Conservation (phyloP, 2,888 invertebrate species). For the Onthophagus sagittarius region DNA sequence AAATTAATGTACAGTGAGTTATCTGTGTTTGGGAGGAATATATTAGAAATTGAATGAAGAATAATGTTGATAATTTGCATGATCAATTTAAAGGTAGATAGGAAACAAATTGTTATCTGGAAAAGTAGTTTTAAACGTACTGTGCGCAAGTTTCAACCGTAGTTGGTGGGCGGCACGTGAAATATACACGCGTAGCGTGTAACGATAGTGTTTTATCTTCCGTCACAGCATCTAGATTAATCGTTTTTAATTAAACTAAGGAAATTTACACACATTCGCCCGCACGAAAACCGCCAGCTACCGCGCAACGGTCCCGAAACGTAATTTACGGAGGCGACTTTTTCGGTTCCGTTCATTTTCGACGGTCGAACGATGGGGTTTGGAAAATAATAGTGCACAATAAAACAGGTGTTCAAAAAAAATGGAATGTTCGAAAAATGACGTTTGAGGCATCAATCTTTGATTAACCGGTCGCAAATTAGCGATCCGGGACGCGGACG, state of each 20-base stretch:
- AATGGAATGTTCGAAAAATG: background rate
- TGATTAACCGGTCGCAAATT: constrained; percentile 10
- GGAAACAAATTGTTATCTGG: background rate
- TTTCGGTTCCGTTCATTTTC: background rate
- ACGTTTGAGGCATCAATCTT: background rate
- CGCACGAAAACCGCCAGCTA: background rate
- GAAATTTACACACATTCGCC: constrained; percentile 17
- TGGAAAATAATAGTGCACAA: background rate
- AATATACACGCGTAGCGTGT: background rate
- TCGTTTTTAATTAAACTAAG: constrained; percentile 21
- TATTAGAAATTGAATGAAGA: background rate
- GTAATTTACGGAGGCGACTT: constrained; percentile 5
- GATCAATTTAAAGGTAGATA: background rate
- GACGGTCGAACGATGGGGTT: constrained; percentile 1
- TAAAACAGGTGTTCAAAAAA: background rate
- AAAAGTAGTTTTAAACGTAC: background rate
- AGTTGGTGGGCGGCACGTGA: background rate
- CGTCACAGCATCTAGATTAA: constrained; percentile 18
- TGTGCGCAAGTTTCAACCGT: background rate
- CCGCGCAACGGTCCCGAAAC: background rate
- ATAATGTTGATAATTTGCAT: background rate
- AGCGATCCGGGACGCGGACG: background rate
- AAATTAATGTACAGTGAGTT: no score
- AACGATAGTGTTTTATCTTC: constrained; percentile 15
- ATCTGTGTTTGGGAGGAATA: no score